Base-by-base conservation (phyloP, 2,113 vertebrate genomes). In the Embiotoca jacksoni region DNA sequence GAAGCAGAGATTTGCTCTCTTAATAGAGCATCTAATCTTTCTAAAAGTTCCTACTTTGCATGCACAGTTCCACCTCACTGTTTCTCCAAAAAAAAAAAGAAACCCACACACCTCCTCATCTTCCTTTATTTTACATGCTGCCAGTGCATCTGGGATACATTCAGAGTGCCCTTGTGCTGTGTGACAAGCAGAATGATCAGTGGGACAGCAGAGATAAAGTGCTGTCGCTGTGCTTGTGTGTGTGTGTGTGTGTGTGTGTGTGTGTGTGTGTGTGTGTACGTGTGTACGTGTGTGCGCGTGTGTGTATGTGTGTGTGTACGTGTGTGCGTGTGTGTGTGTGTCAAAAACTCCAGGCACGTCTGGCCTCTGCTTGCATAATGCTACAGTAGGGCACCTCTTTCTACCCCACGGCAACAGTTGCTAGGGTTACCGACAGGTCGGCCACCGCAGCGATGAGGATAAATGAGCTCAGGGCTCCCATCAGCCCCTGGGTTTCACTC, bases 391-490 rank as follows among this genome's bases (percentile, higher is more conserved):
- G 53, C 84, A 80, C 56, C 81, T 82, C 80, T 84, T 56, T 50
- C 62, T 67, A 62, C 53, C 87, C 73, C 30, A 41, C 15, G 5
- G 88, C 86, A 81, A 84, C 84, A 85, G 89, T 92, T 89, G 80
- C 90, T 70, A 87, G 75, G 91, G 89, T 91, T 92, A 90, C 85
- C 39, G 7, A 85, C 81, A 83, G 88, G 83, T 92, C 81, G 62
- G 67, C 69, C 67, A 74, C 77, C 35, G 5, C 75, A 55, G 71
- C 36, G 33, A 83, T 78, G 85, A 84, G 85, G 79, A 92, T 87
- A 87, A 85, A 92, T 82, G 82, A 92, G 89, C 88, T 84, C 66
- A 72, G 57, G 63, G 82, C 82, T 85, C 72, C 88, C 78, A 91
- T 88, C 83, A 74, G 64, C 84, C 87, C 73, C 54, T 31, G 75